Base-by-base conservation (phyloP, 2,797 vertebrate genomes). In the Periophthalmus magnuspinnatus region DNA sequence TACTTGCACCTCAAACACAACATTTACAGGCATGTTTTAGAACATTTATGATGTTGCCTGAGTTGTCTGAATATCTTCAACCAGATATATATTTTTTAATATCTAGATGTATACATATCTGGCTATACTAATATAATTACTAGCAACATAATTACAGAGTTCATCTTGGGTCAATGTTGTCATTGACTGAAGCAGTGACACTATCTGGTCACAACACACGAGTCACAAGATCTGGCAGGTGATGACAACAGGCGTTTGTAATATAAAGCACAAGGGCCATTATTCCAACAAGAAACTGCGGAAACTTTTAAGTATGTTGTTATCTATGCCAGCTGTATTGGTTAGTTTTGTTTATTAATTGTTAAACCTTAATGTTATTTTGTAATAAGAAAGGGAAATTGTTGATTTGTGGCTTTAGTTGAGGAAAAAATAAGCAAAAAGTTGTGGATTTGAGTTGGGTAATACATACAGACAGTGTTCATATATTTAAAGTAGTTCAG, bases 141-240 rank as follows among this genome's bases (percentile, higher is more conserved):
- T 54, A 54, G 8, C n/a, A 13, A 54, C 9, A 54, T 13, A 55
- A 5, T 55, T 22, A 3, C 10, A 5, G 6, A 28, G 28, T 33
- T 28, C 24, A 58, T 33, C 13, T 33, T 17, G 10, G 24, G 56
- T 58, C 28, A 59, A 36, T 5, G 2, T 6, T 59, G 32, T 17
- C 32, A 59, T 17, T 58, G 22, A 33, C 16, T 19, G 10, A 17
- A 59, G 32, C 28, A 33, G 56, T 59, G 32, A 33, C 32, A 59
- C 57, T 59, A n/a, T 59, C 57, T 57, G 17, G 28, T 59, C 57
- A 34, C 57, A 59, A n/a, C 32, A 59, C 14, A 34, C 57, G 5
- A 59, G 0, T 87, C 85, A 87, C 81, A 79, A 81, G 81, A 77
- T 56, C 45, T 48, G 21, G 17, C 59, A 45, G 67, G 77, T 65